Evolutionary conservation across 2,888 invertebrate species (phyloP).

Genomic region (Nycteola revayana): DNA sequence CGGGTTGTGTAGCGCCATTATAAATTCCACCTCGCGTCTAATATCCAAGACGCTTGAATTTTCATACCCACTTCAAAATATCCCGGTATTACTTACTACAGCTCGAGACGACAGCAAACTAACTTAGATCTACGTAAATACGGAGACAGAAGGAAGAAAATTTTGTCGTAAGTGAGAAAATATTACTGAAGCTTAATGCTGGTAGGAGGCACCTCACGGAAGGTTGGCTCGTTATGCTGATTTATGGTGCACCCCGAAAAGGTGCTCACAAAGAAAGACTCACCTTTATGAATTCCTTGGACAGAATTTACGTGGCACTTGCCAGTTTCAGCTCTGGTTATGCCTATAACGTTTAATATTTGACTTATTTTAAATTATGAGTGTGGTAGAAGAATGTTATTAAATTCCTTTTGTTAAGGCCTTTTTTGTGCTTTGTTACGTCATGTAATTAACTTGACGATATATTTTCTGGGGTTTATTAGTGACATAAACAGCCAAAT

Average conservation of each 20-base stretch:
- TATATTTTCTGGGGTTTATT: too few species aligned
- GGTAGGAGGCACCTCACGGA: constrained; percentile 70
- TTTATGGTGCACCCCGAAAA: constrained; percentile 69
- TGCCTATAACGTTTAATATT: constrained; percentile 32
- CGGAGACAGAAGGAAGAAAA: constrained; percentile 74
- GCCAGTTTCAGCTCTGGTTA: constrained; percentile 42
- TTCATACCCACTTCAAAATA: constrained; percentile 26
- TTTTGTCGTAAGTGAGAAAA: constrained; percentile 80
- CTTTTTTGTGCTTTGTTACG: background rate
- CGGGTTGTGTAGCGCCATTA: constrained; percentile 16
- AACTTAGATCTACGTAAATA: constrained; percentile 66
- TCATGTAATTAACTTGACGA: too few species aligned
- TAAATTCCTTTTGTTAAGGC: constrained; percentile 9
- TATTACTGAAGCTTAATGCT: constrained; percentile 77
- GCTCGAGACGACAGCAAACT: constrained; percentile 60
- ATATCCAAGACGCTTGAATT: constrained; percentile 19
- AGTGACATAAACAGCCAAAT: too few species aligned
- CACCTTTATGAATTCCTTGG: constrained; percentile 61
- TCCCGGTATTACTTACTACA: constrained; percentile 43
- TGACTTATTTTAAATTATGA: constrained; percentile 32
- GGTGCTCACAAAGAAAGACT: constrained; percentile 57
- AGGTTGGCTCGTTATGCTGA: constrained; percentile 76
- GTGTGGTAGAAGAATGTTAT: constrained; percentile 1
- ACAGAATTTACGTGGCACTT: constrained; percentile 50
- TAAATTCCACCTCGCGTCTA: constrained; percentile 17